Percentiles rank a stretch among this genome's conserved stretches.
Evolutionary conservation across 2,888 invertebrate genomes (phyloP).

Genomic region (Dinocampus coccinellae): DNA sequence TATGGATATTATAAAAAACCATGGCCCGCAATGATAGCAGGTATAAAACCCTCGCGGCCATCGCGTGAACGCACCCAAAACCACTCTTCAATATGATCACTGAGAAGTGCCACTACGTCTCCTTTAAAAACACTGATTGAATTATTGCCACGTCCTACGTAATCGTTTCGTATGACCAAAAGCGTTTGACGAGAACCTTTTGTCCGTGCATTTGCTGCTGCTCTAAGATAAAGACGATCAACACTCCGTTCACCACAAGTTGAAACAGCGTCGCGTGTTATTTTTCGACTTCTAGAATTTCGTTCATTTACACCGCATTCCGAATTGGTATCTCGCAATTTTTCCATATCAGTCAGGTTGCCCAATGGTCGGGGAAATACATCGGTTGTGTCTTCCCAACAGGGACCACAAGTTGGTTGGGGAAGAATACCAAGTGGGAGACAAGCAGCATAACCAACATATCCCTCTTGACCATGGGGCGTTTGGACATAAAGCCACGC

Average conservation of each 20-base stretch:
- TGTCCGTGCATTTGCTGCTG: conserved; percentile 68
- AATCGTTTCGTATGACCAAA: conserved; percentile 79
- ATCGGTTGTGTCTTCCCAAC: conserved; percentile 87
- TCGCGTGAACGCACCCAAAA: conserved; percentile 81
- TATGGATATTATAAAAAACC: conserved; percentile 76
- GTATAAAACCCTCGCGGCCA: conserved; percentile 82
- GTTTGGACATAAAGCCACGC: conserved; percentile 89
- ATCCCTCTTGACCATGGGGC: conserved; percentile 87
- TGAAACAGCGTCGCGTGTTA: conserved; percentile 64
- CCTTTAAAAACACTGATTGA: conserved; percentile 78
- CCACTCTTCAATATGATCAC: conserved; percentile 78
- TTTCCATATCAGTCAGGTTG: conserved; percentile 85
- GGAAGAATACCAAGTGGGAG: conserved; percentile 83
- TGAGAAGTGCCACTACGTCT: conserved; percentile 81
- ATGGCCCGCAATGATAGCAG: conserved; percentile 82
- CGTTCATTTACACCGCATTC: conserved; percentile 76
- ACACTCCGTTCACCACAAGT: conserved; percentile 80
- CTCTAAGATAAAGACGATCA: conserved; percentile 78
- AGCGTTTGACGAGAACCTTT: conserved; percentile 76
- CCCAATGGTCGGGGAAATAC: conserved; percentile 85
- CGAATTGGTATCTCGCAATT: conserved; percentile 77
- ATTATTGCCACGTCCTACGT: conserved; percentile 73
- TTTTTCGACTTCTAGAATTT: conserved; percentile 58
- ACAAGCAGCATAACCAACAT: conserved; percentile 82
- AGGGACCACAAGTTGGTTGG: conserved; percentile 74